These are phyloP conservation scores for Podiceps cristatus DNA, from an alignment of 2,113 vertebrate species.

Conservation along the genomic window DNA sequence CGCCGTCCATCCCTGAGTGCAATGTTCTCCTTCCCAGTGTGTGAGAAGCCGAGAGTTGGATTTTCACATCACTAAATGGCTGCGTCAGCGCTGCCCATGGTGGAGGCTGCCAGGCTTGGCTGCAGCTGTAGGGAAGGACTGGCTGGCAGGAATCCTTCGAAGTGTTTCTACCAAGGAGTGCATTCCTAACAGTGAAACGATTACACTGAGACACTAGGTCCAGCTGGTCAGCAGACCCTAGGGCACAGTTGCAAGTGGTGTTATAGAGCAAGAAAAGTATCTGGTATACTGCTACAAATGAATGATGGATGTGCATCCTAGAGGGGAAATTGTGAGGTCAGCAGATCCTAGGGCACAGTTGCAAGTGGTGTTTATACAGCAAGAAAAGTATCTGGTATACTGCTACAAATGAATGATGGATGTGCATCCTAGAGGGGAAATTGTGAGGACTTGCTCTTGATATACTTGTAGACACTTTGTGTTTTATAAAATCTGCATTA, in stretches of 20 bases:
- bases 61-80: neutral
- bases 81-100: neutral
- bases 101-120: neutral
- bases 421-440: neutral
- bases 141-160: neutral
- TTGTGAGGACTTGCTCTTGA: neutral
- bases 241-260: too few relatives aligned
- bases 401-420: neutral
- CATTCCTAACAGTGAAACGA: fast-evolving
- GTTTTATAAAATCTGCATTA: neutral
- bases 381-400: neutral
- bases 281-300: too few relatives aligned
- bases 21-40: neutral
- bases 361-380: neutral
- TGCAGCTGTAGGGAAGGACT: neutral
- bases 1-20: fast-evolving
- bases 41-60: neutral
- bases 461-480: neutral
- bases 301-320: too few relatives aligned
- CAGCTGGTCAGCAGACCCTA: neutral
- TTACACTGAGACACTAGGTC: neutral
- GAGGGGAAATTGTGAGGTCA: too few relatives aligned
- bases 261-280: too few relatives aligned
- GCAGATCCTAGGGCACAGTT: neutral
- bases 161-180: neutral